Percentiles rank a stretch among this genome's conserved stretches.
These are phyloP conservation scores for Coenobita brevimanus DNA, from an alignment of 1,140 invertebrate species.

Conservation along the genomic window DNA sequence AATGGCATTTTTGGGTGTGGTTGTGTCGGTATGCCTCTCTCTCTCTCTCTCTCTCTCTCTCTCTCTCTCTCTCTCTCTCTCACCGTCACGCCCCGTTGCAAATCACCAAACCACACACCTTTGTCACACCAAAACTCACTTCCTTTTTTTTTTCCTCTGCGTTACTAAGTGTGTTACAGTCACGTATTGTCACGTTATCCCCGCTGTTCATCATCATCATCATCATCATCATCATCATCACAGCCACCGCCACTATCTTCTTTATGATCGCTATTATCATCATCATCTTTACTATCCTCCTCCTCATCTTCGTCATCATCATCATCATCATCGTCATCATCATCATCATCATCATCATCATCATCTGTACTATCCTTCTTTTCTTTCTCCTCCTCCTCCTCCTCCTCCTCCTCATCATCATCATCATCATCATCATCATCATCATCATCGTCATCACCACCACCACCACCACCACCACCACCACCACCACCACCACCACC, in stretches of 20 bases:
- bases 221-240: neutral
- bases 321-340: neutral
- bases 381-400: neutral
- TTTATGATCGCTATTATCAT: neutral
- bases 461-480: too few species aligned
- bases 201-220: neutral
- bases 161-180: too few species aligned
- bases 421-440: too few species aligned
- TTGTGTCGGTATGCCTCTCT: neutral
- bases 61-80: neutral
- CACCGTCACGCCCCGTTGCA: neutral
- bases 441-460: slow-evolving; percentile 9
- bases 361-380: too few species aligned
- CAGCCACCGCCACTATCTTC: neutral
- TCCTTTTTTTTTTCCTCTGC: neutral
- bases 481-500: too few species aligned
- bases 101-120: neutral
- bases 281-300: neutral
- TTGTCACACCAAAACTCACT: neutral
- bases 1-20: neutral
- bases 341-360: neutral
- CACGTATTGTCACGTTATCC: too few species aligned
- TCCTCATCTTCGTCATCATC: neutral
- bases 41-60: neutral
- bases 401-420: too few species aligned